A percentile compares a stretch with the other conserved stretches of the same genome.
phyloP scores from a whole-genome alignment of 1,140 invertebrate genomes.

The Drosophila watanabei region DNA sequence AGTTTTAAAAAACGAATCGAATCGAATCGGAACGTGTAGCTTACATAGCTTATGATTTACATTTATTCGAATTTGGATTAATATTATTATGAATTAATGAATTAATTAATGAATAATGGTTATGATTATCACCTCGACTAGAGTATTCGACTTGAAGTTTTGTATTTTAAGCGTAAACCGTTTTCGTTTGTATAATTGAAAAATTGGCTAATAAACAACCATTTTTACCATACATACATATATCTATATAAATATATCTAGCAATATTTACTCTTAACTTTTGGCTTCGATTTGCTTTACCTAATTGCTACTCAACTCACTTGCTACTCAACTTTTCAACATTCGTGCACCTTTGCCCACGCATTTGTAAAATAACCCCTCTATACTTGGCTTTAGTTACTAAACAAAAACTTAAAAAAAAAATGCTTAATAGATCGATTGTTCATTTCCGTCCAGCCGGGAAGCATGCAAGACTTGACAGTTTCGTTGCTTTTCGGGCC shows the following conservation, averaged over 20 bases:
- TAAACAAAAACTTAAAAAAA: no score
- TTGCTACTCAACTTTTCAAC: constrained; percentile 44
- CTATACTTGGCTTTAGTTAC: constrained; percentile 67
- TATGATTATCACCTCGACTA: constrained; percentile 52
- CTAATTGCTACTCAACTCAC: constrained; percentile 47
- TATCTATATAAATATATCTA: constrained; percentile 26
- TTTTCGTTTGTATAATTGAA: constrained; percentile 74
- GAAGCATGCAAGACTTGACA: constrained; percentile 41
- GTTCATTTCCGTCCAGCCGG: constrained; percentile 61
- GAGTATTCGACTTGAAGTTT: constrained; percentile 50
- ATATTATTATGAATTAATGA: constrained; percentile 51
- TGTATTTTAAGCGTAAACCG: constrained; percentile 61
- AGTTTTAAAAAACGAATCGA: constrained; percentile 68
- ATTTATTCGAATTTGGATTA: constrained; percentile 36
- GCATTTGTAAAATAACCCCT: constrained; percentile 51
- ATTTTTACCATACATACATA: constrained; percentile 68
- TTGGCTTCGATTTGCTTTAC: constrained; percentile 50
- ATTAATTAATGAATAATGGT: constrained; percentile 25
- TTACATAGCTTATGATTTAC: constrained; percentile 68
- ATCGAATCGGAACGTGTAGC: constrained; percentile 54
- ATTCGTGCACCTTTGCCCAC: constrained; percentile 54
- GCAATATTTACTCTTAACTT: constrained; percentile 47
- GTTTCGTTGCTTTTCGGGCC: constrained; percentile 34
- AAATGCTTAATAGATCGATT: constrained; percentile 39
- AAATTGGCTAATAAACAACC: constrained; percentile 76